Evolutionary conservation across 1,140 invertebrate genomes (phyloP), one percentile per base, ranked within the genome.

Genomic region (Polyergus mexicanus): DNA sequence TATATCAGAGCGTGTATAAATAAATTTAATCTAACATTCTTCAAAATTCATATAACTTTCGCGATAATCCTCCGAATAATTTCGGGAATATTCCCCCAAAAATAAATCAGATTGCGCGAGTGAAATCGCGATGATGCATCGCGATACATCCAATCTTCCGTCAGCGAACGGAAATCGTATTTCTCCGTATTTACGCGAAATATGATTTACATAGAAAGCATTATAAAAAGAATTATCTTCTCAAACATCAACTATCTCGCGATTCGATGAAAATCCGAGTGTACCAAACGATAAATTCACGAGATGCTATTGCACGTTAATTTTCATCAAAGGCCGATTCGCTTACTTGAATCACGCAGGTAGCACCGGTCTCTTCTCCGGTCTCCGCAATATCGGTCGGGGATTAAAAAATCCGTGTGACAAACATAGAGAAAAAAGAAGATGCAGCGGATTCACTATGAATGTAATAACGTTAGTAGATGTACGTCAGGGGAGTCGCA

Each of bases 211-310:
- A 10, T 7, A 25, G 4, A 35, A 28, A 5, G 22, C 28, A 8
- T 41, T 16, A 51, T 32, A 60, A 60, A 51, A 74, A 58, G 68
- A 78, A 68, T 56, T 68, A 78, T 44, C 7, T 38, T 25, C 22
- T 16, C 47, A 13, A 13, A 16, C 6, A 28, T 28, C 6, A 4
- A n/a, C 13, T 25, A 16, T 25, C 5, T 44, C 38, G n/a, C 41
- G 32, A 25, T 4, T n/a, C n/a, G 63, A 41, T 19, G 38, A 75
- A 75, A 54, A 22, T 22, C 8, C 13, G 1, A 62, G 58, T 11
- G 8, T 13, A 41, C 69, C 25, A 10, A 41, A 75, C 35, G 54
- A 47, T 76, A 76, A 75, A 32, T 19, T 11, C 13, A 47, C 56
- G 25, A 35, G 38, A 5, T 4, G 22, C 3, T 13, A 16, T 28